Evolutionary conservation across 2,113 vertebrate species (phyloP).

Genomic region (Hippocampus mohnikei): DNA sequence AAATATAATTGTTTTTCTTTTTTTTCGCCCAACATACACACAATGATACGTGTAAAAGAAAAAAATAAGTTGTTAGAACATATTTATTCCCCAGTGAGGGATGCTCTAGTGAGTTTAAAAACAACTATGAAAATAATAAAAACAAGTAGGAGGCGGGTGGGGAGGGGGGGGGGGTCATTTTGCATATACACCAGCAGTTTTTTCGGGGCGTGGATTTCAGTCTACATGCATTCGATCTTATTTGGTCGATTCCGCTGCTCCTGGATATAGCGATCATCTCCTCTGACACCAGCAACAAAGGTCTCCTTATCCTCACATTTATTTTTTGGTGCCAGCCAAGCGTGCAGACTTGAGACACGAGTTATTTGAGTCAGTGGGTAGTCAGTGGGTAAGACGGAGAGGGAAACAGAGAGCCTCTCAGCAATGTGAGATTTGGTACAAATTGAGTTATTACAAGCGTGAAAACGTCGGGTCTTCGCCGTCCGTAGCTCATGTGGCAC

Average conservation of each 20-base stretch:
- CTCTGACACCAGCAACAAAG: neutral
- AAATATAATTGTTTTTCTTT: neutral
- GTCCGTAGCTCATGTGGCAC: constrained; percentile 11
- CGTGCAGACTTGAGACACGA: neutral
- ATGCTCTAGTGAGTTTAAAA: neutral
- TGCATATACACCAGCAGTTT: neutral
- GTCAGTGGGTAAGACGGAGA: neutral
- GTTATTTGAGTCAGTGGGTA: neutral
- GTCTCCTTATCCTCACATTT: constrained; percentile 15
- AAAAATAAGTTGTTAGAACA: neutral
- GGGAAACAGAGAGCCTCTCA: neutral
- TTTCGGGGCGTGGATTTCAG: neutral
- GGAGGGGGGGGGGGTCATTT: neutral
- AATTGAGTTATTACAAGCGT: constrained; percentile 24
- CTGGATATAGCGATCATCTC: constrained; percentile 10
- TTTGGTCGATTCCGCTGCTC: neutral
- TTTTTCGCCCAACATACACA: neutral
- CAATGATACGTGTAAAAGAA: neutral
- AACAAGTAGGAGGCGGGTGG: neutral
- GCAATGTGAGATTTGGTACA: constrained; percentile 6
- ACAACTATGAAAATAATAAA: neutral
- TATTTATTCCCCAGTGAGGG: constrained; percentile 2
- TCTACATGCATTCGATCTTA: neutral
- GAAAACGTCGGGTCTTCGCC: constrained; percentile 15
- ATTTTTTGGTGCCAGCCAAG: constrained; percentile 1